Conservation (phyloP, 2,888 invertebrate species). For the Eupeodes latifasciatus region DNA sequence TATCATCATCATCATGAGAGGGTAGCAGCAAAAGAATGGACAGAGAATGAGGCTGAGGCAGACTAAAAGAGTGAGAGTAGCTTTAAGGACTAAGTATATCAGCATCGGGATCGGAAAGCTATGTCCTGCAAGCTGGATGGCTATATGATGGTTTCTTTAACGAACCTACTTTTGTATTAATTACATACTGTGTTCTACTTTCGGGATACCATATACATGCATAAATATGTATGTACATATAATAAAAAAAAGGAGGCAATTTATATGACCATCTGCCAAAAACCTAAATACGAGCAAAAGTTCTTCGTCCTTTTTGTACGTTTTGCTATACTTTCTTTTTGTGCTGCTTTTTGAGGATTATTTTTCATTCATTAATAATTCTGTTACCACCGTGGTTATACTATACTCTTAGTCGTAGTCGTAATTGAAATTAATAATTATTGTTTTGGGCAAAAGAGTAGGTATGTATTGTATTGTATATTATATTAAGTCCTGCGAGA, state of each 20-base stretch:
- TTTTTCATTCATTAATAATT: conserved; percentile 65
- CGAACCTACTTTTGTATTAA: conserved; percentile 54
- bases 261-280: conserved; percentile 36
- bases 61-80: not conserved
- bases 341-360: conserved; percentile 56
- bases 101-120: not conserved
- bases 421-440: conserved; percentile 69
- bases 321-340: not conserved
- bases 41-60: too few relatives aligned
- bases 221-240: not conserved
- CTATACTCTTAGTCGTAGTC: conserved; percentile 49
- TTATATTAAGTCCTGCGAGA: conserved; percentile 34
- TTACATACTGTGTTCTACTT: conserved; percentile 49
- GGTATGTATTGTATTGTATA: too few relatives aligned
- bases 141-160: conserved; percentile 21
- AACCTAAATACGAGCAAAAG: conserved; percentile 36
- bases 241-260: conserved; percentile 13
- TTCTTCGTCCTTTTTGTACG: conserved; percentile 1
- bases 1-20: conserved; percentile 5
- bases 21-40: not conserved
- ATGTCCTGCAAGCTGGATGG: not conserved
- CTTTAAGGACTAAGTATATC: not conserved
- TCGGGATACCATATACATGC: not conserved
- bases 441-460: conserved; percentile 46
- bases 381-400: conserved; percentile 40